Evolutionary conservation across 1,140 invertebrate species (phyloP).

Genomic region (Heliconius melpomene): DNA sequence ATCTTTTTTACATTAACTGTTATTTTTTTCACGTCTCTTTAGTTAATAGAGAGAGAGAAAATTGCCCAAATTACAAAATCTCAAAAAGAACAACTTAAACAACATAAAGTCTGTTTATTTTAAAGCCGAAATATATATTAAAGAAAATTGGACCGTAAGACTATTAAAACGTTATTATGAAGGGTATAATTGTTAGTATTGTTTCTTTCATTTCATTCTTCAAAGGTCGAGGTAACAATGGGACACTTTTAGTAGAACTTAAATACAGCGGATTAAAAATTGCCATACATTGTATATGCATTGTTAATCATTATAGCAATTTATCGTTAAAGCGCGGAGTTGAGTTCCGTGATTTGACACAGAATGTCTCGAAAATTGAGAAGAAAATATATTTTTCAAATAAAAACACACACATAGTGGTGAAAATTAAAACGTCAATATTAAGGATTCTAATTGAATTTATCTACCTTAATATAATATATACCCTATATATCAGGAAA

Average conservation of each 20-base stretch:
- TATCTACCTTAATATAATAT: too few relatives aligned
- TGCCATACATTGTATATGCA: not conserved
- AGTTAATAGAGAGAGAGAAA: not conserved
- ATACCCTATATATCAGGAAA: too few relatives aligned
- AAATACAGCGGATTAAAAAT: conserved; percentile 23
- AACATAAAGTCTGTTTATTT: conserved; percentile 11
- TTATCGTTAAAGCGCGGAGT: not conserved
- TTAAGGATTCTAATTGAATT: too few relatives aligned
- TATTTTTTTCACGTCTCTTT: not conserved
- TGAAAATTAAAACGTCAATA: too few relatives aligned
- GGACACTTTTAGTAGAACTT: conserved; percentile 28
- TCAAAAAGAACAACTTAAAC: not conserved
- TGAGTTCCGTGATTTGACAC: too few relatives aligned
- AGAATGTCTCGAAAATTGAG: too few relatives aligned
- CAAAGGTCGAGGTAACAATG: conserved; percentile 31
- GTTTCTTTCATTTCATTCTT: conserved; percentile 26
- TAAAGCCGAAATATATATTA: conserved; percentile 18
- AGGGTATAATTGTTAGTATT: conserved; percentile 26
- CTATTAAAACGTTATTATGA: conserved; percentile 30
- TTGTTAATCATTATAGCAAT: not conserved
- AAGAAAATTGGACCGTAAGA: conserved; percentile 26
- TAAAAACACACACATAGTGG: too few relatives aligned
- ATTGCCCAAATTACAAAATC: not conserved
- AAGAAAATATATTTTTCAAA: too few relatives aligned
- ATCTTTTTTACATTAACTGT: not conserved